phyloP scores from a whole-genome alignment of 2,797 vertebrate species.

The Diglossa cyanea region DNA sequence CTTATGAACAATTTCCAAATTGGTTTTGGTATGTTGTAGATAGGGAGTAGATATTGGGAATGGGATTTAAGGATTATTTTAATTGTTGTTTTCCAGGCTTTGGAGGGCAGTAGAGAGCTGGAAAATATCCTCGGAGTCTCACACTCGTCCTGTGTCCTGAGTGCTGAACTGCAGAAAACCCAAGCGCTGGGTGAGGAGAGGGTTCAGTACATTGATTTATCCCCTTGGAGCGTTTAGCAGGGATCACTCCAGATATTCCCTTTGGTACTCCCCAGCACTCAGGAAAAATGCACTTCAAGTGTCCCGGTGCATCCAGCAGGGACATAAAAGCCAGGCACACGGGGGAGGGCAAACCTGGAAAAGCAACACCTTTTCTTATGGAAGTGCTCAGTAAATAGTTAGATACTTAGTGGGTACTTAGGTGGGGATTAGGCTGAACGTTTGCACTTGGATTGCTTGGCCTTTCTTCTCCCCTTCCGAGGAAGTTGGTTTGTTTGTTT shows the following conservation, averaged over 20 bases:
- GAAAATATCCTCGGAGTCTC: conserved; percentile 65
- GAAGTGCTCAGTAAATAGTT: conserved; percentile 42
- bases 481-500: conserved; percentile 61
- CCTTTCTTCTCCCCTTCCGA: conserved; percentile 18
- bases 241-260: neutral
- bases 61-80: neutral
- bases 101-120: conserved; percentile 90
- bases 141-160: conserved; percentile 47
- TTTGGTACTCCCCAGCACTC: neutral
- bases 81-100: conserved; percentile 76
- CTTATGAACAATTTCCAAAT: neutral
- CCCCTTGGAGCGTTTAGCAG: neutral
- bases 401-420: conserved; percentile 55
- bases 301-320: neutral
- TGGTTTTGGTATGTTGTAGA: neutral
- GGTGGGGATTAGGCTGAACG: conserved; percentile 33
- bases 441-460: conserved; percentile 15
- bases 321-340: neutral
- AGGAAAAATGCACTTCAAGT: neutral
- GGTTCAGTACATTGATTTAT: neutral
- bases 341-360: neutral
- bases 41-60: neutral
- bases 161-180: conserved; percentile 76
- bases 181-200: conserved; percentile 78
- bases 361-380: conserved; percentile 48